Evolutionary conservation across 2,797 vertebrate species (phyloP).

Genomic region (Potorous gilbertii): DNA sequence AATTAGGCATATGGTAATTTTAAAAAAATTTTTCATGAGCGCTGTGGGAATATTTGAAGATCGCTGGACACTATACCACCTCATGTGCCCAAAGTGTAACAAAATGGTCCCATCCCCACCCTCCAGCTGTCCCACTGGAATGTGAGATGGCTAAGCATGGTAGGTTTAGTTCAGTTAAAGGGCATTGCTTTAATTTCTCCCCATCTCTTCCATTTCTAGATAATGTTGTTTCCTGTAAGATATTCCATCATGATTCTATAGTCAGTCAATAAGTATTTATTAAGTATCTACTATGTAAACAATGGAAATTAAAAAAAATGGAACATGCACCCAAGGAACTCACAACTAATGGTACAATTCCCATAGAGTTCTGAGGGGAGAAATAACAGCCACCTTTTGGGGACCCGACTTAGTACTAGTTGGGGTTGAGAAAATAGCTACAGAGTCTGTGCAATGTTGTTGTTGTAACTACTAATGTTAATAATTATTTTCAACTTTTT

Average conservation of each 20-base stretch:
- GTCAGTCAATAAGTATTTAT: not conserved
- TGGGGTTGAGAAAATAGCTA: not conserved
- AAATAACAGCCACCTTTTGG: not conserved
- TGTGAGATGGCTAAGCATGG: slow-evolving; percentile 35
- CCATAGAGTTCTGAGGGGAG: not conserved
- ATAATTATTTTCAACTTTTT: not conserved
- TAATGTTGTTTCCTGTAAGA: slow-evolving; percentile 8
- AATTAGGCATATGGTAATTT: slow-evolving; percentile 24
- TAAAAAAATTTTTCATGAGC: slow-evolving; percentile 8
- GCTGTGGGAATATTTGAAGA: not conserved
- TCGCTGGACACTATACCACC: not conserved
- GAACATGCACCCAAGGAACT: not conserved
- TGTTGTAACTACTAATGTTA: not conserved
- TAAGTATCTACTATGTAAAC: not conserved
- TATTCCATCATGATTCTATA: not conserved
- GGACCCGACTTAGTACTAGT: not conserved
- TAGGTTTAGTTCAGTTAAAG: slow-evolving; percentile 29
- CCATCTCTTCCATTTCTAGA: slow-evolving; percentile 33
- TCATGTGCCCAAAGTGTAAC: not conserved
- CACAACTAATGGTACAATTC: not conserved
- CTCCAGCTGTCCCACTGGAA: not conserved
- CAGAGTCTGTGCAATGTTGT: not conserved
- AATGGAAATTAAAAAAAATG: not conserved
- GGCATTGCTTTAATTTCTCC: not conserved
- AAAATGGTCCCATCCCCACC: not conserved